Conservation (phyloP, 2,797 vertebrate genomes). For the Manis javanica region DNA sequence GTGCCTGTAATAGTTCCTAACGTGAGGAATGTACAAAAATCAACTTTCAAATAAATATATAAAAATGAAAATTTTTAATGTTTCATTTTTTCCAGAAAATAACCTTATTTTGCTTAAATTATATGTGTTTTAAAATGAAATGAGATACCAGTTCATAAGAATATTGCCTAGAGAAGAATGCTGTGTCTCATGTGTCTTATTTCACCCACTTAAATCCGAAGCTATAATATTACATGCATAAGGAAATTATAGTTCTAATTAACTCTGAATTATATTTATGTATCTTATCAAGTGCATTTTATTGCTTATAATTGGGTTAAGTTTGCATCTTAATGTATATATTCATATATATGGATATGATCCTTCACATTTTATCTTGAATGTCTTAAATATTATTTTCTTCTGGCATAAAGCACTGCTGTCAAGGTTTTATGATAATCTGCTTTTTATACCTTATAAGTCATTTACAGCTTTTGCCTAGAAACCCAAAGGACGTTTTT, state of each 20-base stretch:
- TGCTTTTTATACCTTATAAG: neutral
- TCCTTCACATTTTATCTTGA: neutral
- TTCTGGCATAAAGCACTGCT: neutral
- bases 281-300: neutral
- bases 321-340: neutral
- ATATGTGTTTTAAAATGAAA: neutral
- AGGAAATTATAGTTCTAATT: neutral
- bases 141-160: neutral
- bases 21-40: neutral
- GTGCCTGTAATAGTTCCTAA: neutral
- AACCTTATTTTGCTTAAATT: neutral
- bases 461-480: neutral
- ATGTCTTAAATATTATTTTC: neutral
- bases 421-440: neutral
- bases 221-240: neutral
- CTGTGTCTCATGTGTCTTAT: neutral
- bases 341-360: neutral
- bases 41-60: neutral
- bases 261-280: neutral
- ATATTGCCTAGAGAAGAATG: neutral
- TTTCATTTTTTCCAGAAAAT: neutral
- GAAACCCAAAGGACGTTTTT: neutral
- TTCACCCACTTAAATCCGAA: neutral
- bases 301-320: neutral
- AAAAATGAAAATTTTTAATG: neutral